A percentile compares a stretch with the other conserved stretches of the same genome.
phyloP scores from a whole-genome alignment of 1,140 invertebrate species.

The Thalassaphorura encarpata region DNA sequence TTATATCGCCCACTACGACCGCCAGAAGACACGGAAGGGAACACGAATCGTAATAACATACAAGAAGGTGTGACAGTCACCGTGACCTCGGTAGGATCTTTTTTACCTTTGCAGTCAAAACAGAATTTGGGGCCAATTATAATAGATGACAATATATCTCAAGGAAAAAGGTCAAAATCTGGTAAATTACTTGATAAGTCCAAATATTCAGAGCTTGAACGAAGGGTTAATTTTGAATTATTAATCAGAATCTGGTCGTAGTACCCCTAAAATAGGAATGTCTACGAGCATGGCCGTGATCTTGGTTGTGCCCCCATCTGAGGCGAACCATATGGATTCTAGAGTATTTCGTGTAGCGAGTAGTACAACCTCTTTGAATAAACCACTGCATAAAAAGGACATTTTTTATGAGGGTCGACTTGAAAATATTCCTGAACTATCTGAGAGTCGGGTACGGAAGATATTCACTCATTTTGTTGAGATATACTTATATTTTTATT shows the following conservation, averaged over 20 bases:
- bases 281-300: not conserved
- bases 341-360: constrained; percentile 17
- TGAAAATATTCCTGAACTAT: not conserved
- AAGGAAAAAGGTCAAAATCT: too few species aligned
- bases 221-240: not conserved
- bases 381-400: constrained; percentile 71
- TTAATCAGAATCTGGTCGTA: not conserved
- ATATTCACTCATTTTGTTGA: too few species aligned
- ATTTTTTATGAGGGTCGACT: constrained; percentile 67
- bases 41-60: too few species aligned
- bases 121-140: too few species aligned
- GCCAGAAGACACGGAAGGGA: too few species aligned
- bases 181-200: too few species aligned
- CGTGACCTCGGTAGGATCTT: too few species aligned
- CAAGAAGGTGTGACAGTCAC: too few species aligned
- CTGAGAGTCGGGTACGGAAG: not conserved
- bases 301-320: not conserved
- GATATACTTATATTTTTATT: too few species aligned
- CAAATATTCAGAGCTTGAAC: too few species aligned
- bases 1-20: not conserved
- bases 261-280: not conserved
- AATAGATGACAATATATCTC: too few species aligned
- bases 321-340: constrained; percentile 2
- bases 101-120: too few species aligned
- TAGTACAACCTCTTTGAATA: constrained; percentile 30